Evolutionary conservation across 1,140 invertebrate genomes (phyloP).

Genomic region (Araneus ventricosus): DNA sequence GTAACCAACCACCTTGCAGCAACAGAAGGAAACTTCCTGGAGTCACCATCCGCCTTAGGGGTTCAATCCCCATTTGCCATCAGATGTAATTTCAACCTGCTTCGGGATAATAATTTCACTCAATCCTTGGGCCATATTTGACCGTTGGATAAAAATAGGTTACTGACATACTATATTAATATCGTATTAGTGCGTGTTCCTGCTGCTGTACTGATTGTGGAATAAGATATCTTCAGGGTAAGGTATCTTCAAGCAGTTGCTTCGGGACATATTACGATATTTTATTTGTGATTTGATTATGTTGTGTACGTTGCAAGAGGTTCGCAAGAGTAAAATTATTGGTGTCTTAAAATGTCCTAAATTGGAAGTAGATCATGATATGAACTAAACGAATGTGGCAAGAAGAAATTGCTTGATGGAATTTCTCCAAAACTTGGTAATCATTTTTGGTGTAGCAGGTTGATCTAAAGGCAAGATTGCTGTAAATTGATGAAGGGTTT

Average conservation of each 20-base stretch:
- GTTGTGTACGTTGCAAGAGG: background rate
- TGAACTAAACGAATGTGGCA: too few relatives aligned
- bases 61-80: background rate
- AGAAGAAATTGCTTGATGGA: too few relatives aligned
- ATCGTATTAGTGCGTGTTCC: background rate
- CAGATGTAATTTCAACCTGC: background rate
- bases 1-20: background rate
- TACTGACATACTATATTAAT: background rate
- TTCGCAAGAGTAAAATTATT: background rate
- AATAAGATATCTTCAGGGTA: background rate
- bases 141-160: background rate
- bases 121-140: constrained; percentile 1
- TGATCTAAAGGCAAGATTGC: too few relatives aligned
- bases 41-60: background rate
- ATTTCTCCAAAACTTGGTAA: too few relatives aligned
- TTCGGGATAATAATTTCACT: background rate
- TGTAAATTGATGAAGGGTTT: too few relatives aligned
- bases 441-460: too few relatives aligned
- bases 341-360: background rate
- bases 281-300: background rate
- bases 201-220: background rate
- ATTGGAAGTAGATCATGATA: too few relatives aligned
- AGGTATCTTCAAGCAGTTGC: background rate
- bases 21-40: background rate
- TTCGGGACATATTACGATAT: background rate